phyloP scores from a whole-genome alignment of 1,140 invertebrate species.

The Dermatophagoides farinae region DNA sequence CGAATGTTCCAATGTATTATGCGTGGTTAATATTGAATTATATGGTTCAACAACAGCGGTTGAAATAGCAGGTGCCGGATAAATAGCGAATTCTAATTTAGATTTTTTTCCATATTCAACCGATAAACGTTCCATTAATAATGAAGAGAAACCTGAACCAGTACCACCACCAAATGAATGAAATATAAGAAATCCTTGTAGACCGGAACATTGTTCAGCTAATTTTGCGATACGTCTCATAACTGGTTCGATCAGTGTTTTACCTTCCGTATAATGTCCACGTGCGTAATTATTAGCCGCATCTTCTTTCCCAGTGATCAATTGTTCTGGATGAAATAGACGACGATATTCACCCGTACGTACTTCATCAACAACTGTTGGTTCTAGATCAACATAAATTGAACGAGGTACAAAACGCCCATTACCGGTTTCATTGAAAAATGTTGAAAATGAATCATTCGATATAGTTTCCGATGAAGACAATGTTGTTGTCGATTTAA shows the following conservation, averaged over 20 bases:
- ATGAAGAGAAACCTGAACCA: conserved; percentile 47
- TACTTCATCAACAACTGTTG: conserved; percentile 59
- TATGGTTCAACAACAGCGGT: conserved; percentile 69
- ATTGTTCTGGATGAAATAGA: conserved; percentile 45
- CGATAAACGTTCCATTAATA: conserved; percentile 45
- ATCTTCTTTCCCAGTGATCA: conserved; percentile 42
- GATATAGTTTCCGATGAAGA: conserved; percentile 33
- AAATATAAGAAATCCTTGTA: conserved; percentile 32
- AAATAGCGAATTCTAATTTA: conserved; percentile 53
- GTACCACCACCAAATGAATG: conserved; percentile 39
- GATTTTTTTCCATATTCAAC: conserved; percentile 47
- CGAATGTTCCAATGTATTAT: conserved; percentile 51
- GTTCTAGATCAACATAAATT: conserved; percentile 63
- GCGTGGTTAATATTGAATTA: conserved; percentile 57
- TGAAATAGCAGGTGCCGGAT: conserved; percentile 49
- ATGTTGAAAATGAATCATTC: conserved; percentile 67
- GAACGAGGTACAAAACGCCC: conserved; percentile 67
- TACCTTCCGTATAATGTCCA: conserved; percentile 39
- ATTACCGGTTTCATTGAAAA: conserved; percentile 67
- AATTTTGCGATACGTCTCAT: conserved; percentile 37
- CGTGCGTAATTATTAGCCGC: conserved; percentile 38
- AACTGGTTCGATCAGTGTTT: conserved; percentile 48
- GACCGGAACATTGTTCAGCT: conserved; percentile 22
- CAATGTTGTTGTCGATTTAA: conserved; percentile 22
- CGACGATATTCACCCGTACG: conserved; percentile 40